Evolutionary conservation across 2,797 vertebrate species (phyloP).

Genomic region (Xiphorhynchus erythropygius): DNA sequence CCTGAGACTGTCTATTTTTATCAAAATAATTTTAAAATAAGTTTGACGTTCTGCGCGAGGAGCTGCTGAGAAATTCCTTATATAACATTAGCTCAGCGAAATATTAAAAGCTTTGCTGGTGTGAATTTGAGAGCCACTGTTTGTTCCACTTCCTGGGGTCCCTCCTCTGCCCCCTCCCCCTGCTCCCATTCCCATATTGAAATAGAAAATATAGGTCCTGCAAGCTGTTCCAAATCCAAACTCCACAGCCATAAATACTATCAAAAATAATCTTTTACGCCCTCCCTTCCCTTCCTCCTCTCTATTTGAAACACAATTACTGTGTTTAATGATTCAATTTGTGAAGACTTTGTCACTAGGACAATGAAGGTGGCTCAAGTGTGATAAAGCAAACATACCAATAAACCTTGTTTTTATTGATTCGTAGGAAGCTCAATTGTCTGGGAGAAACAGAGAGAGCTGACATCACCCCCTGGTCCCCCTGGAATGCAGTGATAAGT

Average conservation of each 20-base stretch:
- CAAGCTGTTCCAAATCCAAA: constrained; percentile 17
- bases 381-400: constrained; percentile 52
- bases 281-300: neutral
- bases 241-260: constrained; percentile 25
- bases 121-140: constrained; percentile 15
- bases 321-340: constrained; percentile 61
- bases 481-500: constrained; percentile 57
- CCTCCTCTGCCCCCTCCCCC: neutral
- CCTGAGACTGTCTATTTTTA: constrained; percentile 47
- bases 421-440: constrained; percentile 72
- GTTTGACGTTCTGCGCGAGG: constrained; percentile 34
- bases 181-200: neutral
- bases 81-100: constrained; percentile 41
- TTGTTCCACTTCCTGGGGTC: constrained; percentile 21
- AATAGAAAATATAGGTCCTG: constrained; percentile 10
- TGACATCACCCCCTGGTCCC: constrained; percentile 63
- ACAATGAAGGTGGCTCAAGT: constrained; percentile 49
- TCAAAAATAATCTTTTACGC: constrained; percentile 7
- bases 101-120: constrained; percentile 44
- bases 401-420: constrained; percentile 75
- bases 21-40: constrained; percentile 62
- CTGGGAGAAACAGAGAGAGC: constrained; percentile 56
- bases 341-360: constrained; percentile 34
- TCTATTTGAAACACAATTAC: constrained; percentile 59
- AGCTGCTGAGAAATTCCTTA: constrained; percentile 60